Conservation (phyloP, 2,797 vertebrate genomes). For the Megaceryle alcyon region DNA sequence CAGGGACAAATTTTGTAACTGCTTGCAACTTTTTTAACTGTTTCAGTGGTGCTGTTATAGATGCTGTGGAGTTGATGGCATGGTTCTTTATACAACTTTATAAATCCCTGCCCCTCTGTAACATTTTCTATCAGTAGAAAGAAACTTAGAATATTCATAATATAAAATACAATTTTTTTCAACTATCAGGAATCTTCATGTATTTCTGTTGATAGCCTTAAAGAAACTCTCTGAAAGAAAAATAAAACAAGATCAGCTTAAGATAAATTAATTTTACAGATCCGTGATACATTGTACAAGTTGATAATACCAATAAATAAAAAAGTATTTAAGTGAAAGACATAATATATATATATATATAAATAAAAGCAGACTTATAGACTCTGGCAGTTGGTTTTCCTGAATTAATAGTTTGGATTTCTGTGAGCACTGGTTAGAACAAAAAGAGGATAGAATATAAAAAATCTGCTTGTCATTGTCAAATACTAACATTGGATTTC, state of each 20-base stretch:
- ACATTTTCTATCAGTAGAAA: background rate
- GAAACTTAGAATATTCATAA: background rate
- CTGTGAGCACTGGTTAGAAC: background rate
- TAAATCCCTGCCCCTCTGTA: background rate
- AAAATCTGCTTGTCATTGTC: background rate
- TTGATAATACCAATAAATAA: background rate
- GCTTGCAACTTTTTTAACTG: background rate
- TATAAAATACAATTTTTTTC: background rate
- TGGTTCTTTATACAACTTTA: background rate
- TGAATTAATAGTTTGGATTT: background rate
- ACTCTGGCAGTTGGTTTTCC: background rate
- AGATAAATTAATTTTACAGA: background rate
- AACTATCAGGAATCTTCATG: conserved; percentile 67
- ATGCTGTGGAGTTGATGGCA: background rate
- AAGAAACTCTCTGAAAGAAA: conserved; percentile 69
- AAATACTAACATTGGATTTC: background rate
- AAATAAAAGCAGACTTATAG: background rate
- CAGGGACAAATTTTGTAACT: background rate
- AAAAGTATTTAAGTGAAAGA: background rate
- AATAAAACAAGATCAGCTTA: background rate
- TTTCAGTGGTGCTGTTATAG: background rate
- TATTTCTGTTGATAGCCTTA: conserved; percentile 81
- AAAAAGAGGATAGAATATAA: background rate
- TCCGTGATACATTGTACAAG: background rate
- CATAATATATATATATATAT: no score